Conservation (phyloP, 2,113 vertebrate genomes). For the Perccottus glenii region DNA sequence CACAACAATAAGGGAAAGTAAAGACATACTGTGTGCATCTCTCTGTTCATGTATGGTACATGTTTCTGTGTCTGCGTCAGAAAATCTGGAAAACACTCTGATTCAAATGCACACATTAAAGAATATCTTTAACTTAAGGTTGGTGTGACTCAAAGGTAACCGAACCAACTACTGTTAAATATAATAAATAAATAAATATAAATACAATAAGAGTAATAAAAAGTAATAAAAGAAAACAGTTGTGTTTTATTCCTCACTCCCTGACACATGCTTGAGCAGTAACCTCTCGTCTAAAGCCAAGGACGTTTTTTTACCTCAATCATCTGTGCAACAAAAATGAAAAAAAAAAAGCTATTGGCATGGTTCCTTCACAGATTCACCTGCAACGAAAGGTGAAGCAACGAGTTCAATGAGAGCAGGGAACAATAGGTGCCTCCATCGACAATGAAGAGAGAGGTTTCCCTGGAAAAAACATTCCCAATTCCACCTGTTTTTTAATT, state of each 20-base stretch:
- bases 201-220: no score
- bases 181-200: no score
- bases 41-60: no score
- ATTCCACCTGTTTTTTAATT: conserved; percentile 68
- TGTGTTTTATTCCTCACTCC: no score
- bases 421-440: conserved; percentile 32
- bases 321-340: not conserved
- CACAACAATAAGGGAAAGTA: conserved; percentile 39
- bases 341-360: conserved; percentile 4
- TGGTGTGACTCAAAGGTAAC: not conserved
- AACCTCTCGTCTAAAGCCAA: conserved; percentile 1
- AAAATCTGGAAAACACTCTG: no score
- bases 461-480: conserved; percentile 66
- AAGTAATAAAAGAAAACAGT: no score
- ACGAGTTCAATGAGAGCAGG: conserved; percentile 8
- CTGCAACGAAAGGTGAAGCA: conserved; percentile 7
- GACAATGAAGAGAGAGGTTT: conserved; percentile 51
- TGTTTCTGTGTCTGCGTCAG: no score
- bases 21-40: conserved; percentile 26
- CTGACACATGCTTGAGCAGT: no score
- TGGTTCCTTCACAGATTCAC: conserved; percentile 10
- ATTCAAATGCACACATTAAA: no score
- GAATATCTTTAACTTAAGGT: no score
- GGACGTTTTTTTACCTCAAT: conserved; percentile 12
- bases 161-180: not conserved